Percentiles rank a stretch among this genome's conserved stretches.
Conservation (phyloP, 2,797 vertebrate species). For the Rhinoraja longicauda region DNA sequence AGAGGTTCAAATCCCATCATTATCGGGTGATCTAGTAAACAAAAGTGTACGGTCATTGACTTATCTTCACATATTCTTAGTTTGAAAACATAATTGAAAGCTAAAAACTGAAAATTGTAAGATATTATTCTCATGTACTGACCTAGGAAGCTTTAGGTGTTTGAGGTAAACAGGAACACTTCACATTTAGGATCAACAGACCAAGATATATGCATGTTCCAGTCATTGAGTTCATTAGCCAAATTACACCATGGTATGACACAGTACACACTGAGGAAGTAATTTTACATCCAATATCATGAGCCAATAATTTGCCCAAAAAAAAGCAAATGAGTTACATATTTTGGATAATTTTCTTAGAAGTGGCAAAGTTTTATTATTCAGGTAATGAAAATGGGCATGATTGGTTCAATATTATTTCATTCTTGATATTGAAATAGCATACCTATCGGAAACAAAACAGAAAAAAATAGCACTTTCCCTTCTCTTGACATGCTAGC, state of each 20-base stretch:
- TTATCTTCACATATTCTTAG: background rate
- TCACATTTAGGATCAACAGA: too few relatives aligned
- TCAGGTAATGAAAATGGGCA: background rate
- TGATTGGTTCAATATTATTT: background rate
- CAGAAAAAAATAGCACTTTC: background rate
- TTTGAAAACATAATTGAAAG: background rate
- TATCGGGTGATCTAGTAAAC: constrained; percentile 83
- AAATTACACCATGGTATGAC: background rate
- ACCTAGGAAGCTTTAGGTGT: background rate
- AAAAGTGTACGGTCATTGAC: background rate
- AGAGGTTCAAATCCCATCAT: constrained; percentile 99
- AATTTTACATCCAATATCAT: background rate
- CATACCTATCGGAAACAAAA: background rate
- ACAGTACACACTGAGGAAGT: background rate
- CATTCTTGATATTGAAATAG: background rate
- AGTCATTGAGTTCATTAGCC: too few relatives aligned
- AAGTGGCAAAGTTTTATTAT: background rate
- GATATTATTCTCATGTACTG: background rate
- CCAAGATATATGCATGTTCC: too few relatives aligned
- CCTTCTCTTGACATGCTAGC: background rate
- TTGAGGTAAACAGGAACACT: background rate
- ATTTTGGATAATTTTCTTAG: background rate
- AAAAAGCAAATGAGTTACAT: too few relatives aligned
- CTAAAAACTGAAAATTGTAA: background rate
- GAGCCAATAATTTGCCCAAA: background rate